Evolutionary conservation across 1,140 invertebrate species (phyloP), one percentile per base, ranked within the genome.

Genomic region (Heliconius congener): DNA sequence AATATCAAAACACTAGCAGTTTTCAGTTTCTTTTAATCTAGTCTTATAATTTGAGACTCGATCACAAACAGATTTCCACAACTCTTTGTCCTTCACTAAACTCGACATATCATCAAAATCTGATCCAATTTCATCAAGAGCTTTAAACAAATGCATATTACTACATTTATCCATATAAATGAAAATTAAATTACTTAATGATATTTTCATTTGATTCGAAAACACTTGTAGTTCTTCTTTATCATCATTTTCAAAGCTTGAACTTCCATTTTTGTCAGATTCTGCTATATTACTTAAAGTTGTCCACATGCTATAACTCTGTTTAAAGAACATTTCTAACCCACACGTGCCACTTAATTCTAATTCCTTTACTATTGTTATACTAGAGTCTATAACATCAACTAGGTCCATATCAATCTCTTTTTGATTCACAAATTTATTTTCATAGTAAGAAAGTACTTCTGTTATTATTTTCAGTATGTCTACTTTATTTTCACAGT

Each of bases 371-470:
- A 90, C 80, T 52, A 93, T 90, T 37, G 90, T 88, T 8, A 84
- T 89, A 30, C 86, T 88, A 75, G 91, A 92, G 80, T 93, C 93
- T 39, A 94, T 79, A 77, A 94, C 84, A 78, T 95, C 93, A 8
- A 93, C 78, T 52, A 95, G 83, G 84, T 91, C 91, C 76, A 87
- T 84, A 82, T 93, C 91, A 76, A 92, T 90, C 83, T 91, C 91
- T 76, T 90, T 92, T n/a, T 88, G 82, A 71, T 87, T 77, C 8
- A 91, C 84, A 76, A 93, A 87, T 80, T 91, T 94, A 19, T 83
- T 88, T 85, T 91, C 89, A 79, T 89, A 94, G 82, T 92, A 94
- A 82, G 83, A 81, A 34, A 94, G 82, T 60, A 91, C 83, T 27
- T 83, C 81, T 72, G 85, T 87, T 37, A 95, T 87, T 74, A 93